These are phyloP conservation scores for Spinibarbus caldwelli DNA, from an alignment of 2,797 vertebrate genomes.

Conservation along the genomic window DNA sequence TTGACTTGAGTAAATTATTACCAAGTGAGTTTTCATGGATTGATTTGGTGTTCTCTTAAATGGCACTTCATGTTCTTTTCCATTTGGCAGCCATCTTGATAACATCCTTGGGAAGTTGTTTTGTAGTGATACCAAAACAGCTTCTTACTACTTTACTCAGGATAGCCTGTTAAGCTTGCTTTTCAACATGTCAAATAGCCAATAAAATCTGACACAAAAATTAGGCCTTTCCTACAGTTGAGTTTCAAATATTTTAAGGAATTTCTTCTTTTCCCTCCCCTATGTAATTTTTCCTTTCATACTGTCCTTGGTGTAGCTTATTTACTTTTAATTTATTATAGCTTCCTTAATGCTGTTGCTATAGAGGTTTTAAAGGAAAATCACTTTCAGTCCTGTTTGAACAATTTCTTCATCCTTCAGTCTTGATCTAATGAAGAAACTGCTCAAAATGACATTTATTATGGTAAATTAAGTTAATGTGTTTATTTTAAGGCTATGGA, in stretches of 20 bases:
- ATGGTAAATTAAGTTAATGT: neutral
- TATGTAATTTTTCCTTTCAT: no score
- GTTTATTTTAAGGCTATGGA: constrained; percentile 88
- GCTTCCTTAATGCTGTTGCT: neutral
- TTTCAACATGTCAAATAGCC: neutral
- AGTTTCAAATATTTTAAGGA: neutral
- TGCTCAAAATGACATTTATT: neutral
- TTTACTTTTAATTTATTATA: neutral
- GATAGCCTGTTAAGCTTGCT: neutral
- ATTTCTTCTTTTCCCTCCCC: no score
- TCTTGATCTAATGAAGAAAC: neutral
- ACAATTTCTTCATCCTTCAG: no score
- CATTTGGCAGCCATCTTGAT: neutral
- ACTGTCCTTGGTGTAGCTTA: neutral
- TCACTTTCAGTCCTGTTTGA: neutral
- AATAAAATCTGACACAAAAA: neutral
- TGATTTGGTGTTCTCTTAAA: neutral
- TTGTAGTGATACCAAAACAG: neutral
- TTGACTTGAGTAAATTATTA: neutral
- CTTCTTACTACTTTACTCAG: neutral
- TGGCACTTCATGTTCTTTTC: neutral
- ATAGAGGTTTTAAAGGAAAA: neutral
- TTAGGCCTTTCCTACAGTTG: neutral
- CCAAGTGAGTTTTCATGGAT: neutral
- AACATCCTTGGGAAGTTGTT: neutral